A percentile compares a stretch with the other conserved stretches of the same genome.
Conservation (phyloP, 2,888 invertebrate species). For the Epiblema foenella region DNA sequence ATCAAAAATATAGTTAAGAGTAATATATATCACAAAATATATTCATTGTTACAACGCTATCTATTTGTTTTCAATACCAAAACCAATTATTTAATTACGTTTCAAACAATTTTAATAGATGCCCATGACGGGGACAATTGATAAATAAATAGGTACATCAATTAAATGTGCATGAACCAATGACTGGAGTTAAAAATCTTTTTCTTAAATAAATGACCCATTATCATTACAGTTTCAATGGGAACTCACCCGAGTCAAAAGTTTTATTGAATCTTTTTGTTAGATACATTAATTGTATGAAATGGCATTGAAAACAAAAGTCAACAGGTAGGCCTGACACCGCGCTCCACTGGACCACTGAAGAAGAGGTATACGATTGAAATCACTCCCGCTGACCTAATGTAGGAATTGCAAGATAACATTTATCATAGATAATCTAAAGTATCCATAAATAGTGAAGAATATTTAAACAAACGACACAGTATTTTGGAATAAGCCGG, state of each 20-base stretch:
- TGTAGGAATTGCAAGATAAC: slow-evolving; percentile 55
- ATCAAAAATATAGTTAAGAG: slow-evolving; percentile 85
- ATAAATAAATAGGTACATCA: slow-evolving; percentile 21
- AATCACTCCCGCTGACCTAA: slow-evolving; percentile 58
- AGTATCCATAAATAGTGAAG: not conserved
- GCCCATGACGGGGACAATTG: not conserved
- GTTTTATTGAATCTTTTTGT: slow-evolving; percentile 13
- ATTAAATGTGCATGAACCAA: slow-evolving; percentile 10
- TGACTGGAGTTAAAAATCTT: too few relatives aligned
- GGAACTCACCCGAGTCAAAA: not conserved
- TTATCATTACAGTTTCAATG: too few relatives aligned
- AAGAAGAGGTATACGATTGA: slow-evolving; percentile 80
- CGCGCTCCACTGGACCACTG: slow-evolving; percentile 77
- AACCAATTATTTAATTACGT: slow-evolving; percentile 7
- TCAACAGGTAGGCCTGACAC: slow-evolving; percentile 74
- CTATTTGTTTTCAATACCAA: slow-evolving; percentile 78
- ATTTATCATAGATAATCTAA: slow-evolving; percentile 25
- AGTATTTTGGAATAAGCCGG: too few relatives aligned
- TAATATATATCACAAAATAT: slow-evolving; percentile 84
- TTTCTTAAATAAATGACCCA: too few relatives aligned
- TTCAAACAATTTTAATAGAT: not conserved
- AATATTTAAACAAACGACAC: too few relatives aligned
- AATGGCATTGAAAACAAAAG: slow-evolving; percentile 78
- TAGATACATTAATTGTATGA: slow-evolving; percentile 19
- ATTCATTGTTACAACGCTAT: slow-evolving; percentile 78